These are phyloP conservation scores for Lithophane socia DNA, from an alignment of 2,888 invertebrate species.

Conservation along the genomic window DNA sequence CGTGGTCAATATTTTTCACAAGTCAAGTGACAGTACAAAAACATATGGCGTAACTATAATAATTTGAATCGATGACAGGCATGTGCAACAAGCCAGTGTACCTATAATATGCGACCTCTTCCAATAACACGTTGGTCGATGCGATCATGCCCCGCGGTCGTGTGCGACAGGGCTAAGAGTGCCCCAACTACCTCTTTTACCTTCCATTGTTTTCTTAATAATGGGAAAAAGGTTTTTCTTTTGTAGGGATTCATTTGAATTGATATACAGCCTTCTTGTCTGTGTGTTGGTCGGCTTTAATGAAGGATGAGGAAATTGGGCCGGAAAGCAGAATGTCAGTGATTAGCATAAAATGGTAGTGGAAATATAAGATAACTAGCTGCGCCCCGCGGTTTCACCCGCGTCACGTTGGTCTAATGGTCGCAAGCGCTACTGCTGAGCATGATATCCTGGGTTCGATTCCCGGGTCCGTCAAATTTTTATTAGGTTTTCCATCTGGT, in stretches of 20 bases:
- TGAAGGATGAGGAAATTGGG: background rate
- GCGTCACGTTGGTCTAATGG: background rate
- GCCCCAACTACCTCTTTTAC: slow-evolving; percentile 16
- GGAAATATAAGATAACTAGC: background rate
- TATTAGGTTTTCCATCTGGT: too few relatives aligned
- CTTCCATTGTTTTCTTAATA: slow-evolving; percentile 28
- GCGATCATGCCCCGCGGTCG: background rate
- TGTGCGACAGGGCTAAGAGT: background rate
- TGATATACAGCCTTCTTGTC: slow-evolving; percentile 16
- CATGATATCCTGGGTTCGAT: too few relatives aligned
- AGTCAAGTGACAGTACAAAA: too few relatives aligned
- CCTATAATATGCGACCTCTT: too few relatives aligned
- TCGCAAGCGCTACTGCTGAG: background rate
- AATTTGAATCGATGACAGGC: too few relatives aligned
- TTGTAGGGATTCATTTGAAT: slow-evolving; percentile 26
- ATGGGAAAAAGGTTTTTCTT: slow-evolving; percentile 3
- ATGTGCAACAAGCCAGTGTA: too few relatives aligned
- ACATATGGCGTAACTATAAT: too few relatives aligned
- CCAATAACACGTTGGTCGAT: background rate
- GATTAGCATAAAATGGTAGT: background rate
- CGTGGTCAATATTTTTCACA: too few relatives aligned
- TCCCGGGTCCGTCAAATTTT: too few relatives aligned
- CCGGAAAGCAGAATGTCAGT: background rate
- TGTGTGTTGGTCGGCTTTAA: slow-evolving; percentile 13
- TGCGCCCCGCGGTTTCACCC: too few relatives aligned